Percentiles rank a stretch among this genome's conserved stretches.
phyloP scores from a whole-genome alignment of 2,797 vertebrate species.

The Lacerta viridis region DNA sequence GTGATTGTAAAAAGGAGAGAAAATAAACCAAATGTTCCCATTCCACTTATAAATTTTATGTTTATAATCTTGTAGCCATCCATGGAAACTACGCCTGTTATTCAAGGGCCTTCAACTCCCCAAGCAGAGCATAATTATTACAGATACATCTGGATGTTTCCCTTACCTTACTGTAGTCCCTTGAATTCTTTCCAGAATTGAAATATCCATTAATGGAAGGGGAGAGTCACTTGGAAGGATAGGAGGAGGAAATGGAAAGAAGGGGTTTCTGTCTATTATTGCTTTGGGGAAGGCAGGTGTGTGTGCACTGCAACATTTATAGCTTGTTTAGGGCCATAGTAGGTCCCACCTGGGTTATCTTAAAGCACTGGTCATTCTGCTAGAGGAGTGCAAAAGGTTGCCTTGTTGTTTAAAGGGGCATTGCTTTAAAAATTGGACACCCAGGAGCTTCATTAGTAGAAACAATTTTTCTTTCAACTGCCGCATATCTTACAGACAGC shows the following conservation, averaged over 20 bases:
- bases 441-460: not conserved
- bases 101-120: conserved; percentile 74
- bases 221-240: conserved; percentile 69
- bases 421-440: not conserved
- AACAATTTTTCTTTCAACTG: not conserved
- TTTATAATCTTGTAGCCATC: conserved; percentile 82
- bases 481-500: not conserved
- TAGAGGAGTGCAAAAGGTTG: conserved; percentile 6
- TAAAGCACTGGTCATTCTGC: conserved; percentile 54
- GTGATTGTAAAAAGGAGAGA: conserved; percentile 80
- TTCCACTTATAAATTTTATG: conserved; percentile 82
- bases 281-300: not conserved
- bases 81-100: conserved; percentile 79
- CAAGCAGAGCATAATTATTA: conserved; percentile 77
- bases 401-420: conserved; percentile 20
- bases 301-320: conserved; percentile 61
- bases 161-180: conserved; percentile 75
- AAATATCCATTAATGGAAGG: conserved; percentile 74
- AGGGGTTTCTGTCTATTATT: conserved; percentile 54
- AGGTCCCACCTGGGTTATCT: conserved; percentile 60
- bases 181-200: conserved; percentile 77
- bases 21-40: conserved; percentile 82
- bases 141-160: conserved; percentile 80
- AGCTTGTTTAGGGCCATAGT: conserved; percentile 65
- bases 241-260: conserved; percentile 56